Conservation (phyloP, 1,140 invertebrate species). For the Panulirus ornatus region DNA sequence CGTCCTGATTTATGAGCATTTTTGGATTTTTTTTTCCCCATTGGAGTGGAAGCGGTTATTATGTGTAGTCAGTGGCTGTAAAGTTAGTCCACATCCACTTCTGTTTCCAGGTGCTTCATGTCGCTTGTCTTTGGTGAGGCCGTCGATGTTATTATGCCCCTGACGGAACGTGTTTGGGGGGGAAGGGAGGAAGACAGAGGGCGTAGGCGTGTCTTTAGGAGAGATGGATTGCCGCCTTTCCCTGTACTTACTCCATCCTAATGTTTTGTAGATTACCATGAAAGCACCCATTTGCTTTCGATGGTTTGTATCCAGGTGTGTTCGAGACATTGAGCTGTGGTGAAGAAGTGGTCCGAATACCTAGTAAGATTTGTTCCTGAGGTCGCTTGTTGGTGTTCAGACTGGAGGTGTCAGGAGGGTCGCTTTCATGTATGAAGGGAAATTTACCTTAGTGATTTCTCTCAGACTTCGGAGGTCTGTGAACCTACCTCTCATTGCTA, state of each 20-base stretch:
- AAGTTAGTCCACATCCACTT: conserved; percentile 46
- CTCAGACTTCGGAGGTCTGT: background rate
- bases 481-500: conserved; percentile 11
- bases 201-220: background rate
- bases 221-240: background rate
- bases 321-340: background rate
- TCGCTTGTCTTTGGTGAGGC: conserved; percentile 50
- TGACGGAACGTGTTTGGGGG: background rate
- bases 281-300: background rate
- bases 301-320: conserved; percentile 20
- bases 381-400: background rate
- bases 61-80: conserved; percentile 53
- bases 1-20: conserved; percentile 12
- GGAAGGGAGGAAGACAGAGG: background rate
- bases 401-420: background rate
- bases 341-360: background rate
- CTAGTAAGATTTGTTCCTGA: background rate
- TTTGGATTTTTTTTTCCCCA: background rate
- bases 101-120: conserved; percentile 50
- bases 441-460: background rate
- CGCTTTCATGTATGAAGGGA: background rate
- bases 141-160: background rate
- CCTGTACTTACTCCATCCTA: background rate
- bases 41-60: conserved; percentile 23
- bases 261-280: background rate